Base-by-base conservation (phyloP, 2,113 vertebrate genomes). In the Ceyx cyanopectus region DNA sequence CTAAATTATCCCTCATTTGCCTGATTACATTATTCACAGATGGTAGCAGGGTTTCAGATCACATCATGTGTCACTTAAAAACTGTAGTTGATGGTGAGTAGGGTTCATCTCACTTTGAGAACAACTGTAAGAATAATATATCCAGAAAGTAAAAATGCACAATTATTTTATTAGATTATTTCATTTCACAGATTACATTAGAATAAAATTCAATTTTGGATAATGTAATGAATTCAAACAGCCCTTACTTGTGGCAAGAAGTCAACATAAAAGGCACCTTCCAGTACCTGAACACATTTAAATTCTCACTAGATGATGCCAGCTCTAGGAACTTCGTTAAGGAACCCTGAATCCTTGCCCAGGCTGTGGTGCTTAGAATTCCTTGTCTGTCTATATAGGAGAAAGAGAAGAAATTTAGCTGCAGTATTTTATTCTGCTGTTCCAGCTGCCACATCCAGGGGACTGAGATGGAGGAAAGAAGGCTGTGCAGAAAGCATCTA, bases 11-110 rank as follows among this genome's bases (percentile, higher is more conserved):
- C 63, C 85, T 91, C 63, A 89, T 94, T 94, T 94, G 87, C 79
- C 67, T 92, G 91, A 95, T 96, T 91, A 81, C 87, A 91, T 96
- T 92, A 85, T 85, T 93, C 85, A 81, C 94, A 95, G 93, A 96
- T 95, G 93, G 83, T 80, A 82, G 54, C 54, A 80, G 57, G 22
- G n/a, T 91, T 92, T 85, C 56, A 56, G 84, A 93, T 93, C 66
- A 88, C 69, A 85, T 74, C 57, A 20, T 80, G 29, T 53, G 45
- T 82, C 61, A 60, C 37, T 92, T 75, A 73, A 74, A 84, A 90
- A 46, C 7, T 60, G 30, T 29, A 21, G 34, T 87, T 90, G 45
- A 73, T 86, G 58, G 41, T 69, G 89, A 83, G 57, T 60, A 83
- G 1, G 5, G 24, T 77, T 86, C 80, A 78, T 85, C 57, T 87